Evolutionary conservation across 1,140 invertebrate genomes (phyloP).

Genomic region (Asobara japonica): DNA sequence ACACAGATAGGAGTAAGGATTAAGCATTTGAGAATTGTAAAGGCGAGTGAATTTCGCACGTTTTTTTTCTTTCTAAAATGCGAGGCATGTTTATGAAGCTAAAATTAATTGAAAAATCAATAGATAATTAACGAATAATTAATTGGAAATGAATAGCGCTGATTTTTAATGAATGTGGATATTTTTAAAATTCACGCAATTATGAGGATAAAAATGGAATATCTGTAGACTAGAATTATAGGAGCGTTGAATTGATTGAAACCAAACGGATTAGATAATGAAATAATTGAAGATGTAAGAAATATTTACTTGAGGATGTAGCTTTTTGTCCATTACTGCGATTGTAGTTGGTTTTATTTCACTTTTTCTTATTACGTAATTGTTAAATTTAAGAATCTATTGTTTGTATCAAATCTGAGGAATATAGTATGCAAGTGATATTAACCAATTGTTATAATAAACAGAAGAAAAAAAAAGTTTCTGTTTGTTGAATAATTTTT

Average conservation of each 20-base stretch:
- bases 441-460: neutral
- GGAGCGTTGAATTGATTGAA: neutral
- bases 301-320: conserved; percentile 1
- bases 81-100: neutral
- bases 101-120: too few relatives aligned
- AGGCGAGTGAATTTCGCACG: neutral
- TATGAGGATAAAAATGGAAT: neutral
- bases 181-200: neutral
- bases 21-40: neutral
- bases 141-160: neutral
- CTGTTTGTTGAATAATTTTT: too few relatives aligned
- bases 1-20: too few relatives aligned
- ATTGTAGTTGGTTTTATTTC: neutral
- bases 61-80: neutral
- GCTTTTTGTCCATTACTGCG: neutral
- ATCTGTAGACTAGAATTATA: neutral
- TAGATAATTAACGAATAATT: too few relatives aligned
- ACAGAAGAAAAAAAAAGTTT: neutral
- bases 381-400: neutral
- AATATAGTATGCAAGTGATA: neutral
- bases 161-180: neutral
- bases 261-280: neutral
- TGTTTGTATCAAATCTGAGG: neutral
- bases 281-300: neutral
- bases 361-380: neutral